Evolutionary conservation across 1,140 invertebrate species (phyloP).

Genomic region (Calosoma granatense): DNA sequence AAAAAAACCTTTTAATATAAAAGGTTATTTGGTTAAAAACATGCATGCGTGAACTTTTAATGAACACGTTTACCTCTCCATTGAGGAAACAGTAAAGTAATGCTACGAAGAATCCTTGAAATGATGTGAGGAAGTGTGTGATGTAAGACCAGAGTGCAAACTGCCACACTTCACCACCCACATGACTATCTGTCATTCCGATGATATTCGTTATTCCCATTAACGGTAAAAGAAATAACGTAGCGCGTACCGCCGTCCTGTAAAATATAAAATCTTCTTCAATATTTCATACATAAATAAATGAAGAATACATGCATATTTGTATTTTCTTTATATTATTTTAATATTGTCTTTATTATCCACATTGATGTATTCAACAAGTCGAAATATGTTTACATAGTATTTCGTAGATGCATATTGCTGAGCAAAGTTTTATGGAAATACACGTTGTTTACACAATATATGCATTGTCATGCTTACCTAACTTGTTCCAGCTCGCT

Average conservation of each 20-base stretch:
- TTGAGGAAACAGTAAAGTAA: conserved; percentile 82
- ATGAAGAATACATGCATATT: no score
- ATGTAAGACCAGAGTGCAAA: conserved; percentile 75
- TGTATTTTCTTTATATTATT: no score
- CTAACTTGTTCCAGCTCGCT: conserved; percentile 71
- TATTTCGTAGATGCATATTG: no score
- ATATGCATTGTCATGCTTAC: conserved; percentile 33
- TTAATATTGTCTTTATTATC: no score
- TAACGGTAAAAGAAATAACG: conserved; percentile 69
- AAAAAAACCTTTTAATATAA: no score
- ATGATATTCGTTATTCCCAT: conserved; percentile 71
- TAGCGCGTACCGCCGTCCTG: conserved; percentile 71
- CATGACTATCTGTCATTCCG: conserved; percentile 56
- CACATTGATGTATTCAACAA: no score
- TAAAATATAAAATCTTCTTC: conserved; percentile 20
- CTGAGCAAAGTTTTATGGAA: no score
- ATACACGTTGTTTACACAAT: not conserved
- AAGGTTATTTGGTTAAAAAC: no score
- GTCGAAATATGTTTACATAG: no score
- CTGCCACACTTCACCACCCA: conserved; percentile 50
- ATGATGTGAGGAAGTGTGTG: conserved; percentile 70
- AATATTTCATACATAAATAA: not conserved
- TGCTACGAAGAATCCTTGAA: conserved; percentile 79
- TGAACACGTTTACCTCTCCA: conserved; percentile 80
- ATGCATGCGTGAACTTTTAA: no score